Evolutionary conservation across 2,113 vertebrate genomes (phyloP).

Genomic region (cattle (Bos taurus)): DNA sequence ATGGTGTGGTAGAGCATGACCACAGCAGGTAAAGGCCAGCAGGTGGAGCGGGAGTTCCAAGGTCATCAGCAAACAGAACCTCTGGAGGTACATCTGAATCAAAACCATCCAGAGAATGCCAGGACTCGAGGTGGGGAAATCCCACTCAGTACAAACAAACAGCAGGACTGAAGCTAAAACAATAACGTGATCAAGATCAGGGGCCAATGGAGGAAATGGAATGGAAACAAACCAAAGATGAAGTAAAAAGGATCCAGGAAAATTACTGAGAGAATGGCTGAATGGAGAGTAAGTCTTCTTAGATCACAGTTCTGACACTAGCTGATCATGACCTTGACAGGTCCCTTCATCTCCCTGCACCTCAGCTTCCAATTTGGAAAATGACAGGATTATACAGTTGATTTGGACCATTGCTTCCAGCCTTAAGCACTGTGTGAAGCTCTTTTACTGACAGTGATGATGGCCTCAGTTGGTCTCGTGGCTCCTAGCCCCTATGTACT

Average conservation of each 20-base stretch:
- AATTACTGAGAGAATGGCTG: background rate
- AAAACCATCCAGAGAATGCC: background rate
- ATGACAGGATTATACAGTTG: background rate
- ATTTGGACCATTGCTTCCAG: background rate
- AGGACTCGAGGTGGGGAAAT: background rate
- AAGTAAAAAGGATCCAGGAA: background rate
- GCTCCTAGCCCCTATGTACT: too few relatives aligned
- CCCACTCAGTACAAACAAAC: background rate
- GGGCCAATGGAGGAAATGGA: background rate
- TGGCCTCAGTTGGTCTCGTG: accelerated
- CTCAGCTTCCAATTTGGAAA: background rate
- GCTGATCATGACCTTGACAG: background rate
- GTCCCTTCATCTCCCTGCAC: background rate
- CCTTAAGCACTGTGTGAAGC: background rate
- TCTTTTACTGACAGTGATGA: background rate
- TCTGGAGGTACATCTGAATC: background rate
- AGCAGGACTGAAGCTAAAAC: background rate
- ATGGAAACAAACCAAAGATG: background rate
- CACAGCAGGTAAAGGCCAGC: background rate
- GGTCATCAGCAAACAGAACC: background rate
- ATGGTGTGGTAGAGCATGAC: too few relatives aligned
- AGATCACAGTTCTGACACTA: background rate
- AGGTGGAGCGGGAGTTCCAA: background rate
- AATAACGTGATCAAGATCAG: background rate
- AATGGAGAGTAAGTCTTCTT: background rate